Conservation (phyloP, 2,888 invertebrate species). For the Ochlodes sylvanus region DNA sequence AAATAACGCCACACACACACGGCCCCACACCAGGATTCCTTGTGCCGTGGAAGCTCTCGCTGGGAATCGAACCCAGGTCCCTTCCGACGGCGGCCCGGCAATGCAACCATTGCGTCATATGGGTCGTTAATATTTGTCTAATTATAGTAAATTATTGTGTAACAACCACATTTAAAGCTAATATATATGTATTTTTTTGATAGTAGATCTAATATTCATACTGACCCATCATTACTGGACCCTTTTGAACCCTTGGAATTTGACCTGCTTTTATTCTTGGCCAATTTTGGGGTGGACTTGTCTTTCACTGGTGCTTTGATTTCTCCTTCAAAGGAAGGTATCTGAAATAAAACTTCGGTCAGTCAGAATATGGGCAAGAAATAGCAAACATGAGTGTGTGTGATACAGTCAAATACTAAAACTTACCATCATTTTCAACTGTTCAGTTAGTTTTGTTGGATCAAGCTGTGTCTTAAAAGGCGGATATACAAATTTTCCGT, state of each 20-base stretch:
- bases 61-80: too few relatives aligned
- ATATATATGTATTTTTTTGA: too few relatives aligned
- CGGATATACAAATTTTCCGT: slow-evolving; percentile 90
- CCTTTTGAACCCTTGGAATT: slow-evolving; percentile 69
- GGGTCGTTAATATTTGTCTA: neutral
- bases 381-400: neutral
- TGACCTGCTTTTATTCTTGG: slow-evolving; percentile 62
- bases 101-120: too few relatives aligned
- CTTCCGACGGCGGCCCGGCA: too few relatives aligned
- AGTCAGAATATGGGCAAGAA: too few relatives aligned
- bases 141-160: too few relatives aligned
- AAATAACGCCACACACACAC: too few relatives aligned
- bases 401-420: neutral
- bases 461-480: slow-evolving; percentile 89
- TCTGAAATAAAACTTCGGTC: slow-evolving; percentile 58
- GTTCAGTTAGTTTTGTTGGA: slow-evolving; percentile 85
- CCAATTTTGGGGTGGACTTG: slow-evolving; percentile 51
- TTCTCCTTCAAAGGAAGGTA: slow-evolving; percentile 72
- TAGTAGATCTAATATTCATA: slow-evolving; percentile 32
- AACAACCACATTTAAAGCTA: too few relatives aligned
- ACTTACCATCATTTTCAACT: slow-evolving; percentile 88
- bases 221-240: slow-evolving; percentile 66
- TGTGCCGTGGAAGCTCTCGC: too few relatives aligned
- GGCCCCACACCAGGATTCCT: too few relatives aligned
- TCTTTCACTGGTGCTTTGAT: slow-evolving; percentile 54